Evolutionary conservation across 2,113 vertebrate genomes (phyloP), one percentile per base, ranked within the genome.

Genomic region (Pomatostomus ruficeps): DNA sequence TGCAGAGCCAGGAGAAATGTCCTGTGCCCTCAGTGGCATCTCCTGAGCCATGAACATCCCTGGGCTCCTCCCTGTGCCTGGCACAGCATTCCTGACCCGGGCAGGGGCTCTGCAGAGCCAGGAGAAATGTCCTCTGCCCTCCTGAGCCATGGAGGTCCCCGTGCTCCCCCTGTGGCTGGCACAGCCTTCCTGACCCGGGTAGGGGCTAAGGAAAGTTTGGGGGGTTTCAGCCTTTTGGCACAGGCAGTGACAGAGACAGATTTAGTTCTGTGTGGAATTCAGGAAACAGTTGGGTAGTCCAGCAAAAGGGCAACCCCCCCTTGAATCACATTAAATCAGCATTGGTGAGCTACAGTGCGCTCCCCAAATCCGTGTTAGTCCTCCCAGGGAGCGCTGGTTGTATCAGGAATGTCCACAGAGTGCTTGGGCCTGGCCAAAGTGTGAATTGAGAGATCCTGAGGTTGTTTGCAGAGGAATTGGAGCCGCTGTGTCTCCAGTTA

Each of bases 241-340:
- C 55, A 52, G 54, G 29, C 7, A 46, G 26, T 25, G 48, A 29
- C 35, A 65, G 25, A 40, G 11, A 57, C 19, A 58, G 58, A n/a
- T 52, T 73, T 40, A 49, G 62, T 86, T 71, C 71, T 91, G 61
- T 11, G 4, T 28, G 14, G 15, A 8, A 25, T 36, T 76, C 91
- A 29, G 29, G 13, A n/a, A 82, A 21, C 1, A 0, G 2, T 12
- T 36, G 9, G 49, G 23, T 24, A 26, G 35, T 14, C 7, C 31
- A 49, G 23, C 2, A 12, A 14, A 54, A 68, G 10, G 31, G 70
- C 1, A 55, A 59, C 65, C 9, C 5, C 1, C 1, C 0, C 6
- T 23, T 10, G 77, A 77, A 31, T 10, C 33, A 18, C 15, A 2
- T 62, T 13, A 17, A 83, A 42, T 22, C 20, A 7, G 7, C 9